Conservation (phyloP, 2,113 vertebrate species). For the Halichoeres trimaculatus region DNA sequence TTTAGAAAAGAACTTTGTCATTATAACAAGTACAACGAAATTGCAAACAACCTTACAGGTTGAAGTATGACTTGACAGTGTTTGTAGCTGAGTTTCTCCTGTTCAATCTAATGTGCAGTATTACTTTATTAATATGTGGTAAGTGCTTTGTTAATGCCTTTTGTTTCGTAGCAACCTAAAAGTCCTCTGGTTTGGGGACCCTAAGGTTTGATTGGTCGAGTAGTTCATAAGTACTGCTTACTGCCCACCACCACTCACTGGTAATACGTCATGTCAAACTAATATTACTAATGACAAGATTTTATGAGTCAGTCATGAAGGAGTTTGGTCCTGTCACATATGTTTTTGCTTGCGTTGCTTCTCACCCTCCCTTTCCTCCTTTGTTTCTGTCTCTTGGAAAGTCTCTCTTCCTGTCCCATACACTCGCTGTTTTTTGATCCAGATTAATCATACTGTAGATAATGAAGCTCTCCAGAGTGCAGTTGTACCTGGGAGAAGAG, state of each 20-base stretch:
- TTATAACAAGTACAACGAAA: no score
- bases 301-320: background rate
- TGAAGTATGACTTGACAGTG: no score
- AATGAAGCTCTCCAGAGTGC: conserved; percentile 74
- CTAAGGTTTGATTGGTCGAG: no score
- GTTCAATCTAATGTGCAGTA: no score
- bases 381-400: background rate
- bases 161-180: no score
- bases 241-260: background rate
- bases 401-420: conserved; percentile 7
- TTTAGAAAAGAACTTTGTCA: no score
- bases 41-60: no score
- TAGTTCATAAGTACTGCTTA: background rate
- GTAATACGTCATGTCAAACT: background rate
- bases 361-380: background rate
- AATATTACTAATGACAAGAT: background rate
- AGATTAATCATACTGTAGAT: conserved; percentile 62
- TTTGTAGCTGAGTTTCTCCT: no score
- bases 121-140: no score
- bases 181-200: no score
- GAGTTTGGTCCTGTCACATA: background rate
- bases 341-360: background rate
- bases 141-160: no score
- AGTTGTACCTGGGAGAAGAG: conserved; percentile 73
- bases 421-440: conserved; percentile 31